Base-by-base conservation (phyloP, 2,888 invertebrate genomes). In the Epiblema foenella region DNA sequence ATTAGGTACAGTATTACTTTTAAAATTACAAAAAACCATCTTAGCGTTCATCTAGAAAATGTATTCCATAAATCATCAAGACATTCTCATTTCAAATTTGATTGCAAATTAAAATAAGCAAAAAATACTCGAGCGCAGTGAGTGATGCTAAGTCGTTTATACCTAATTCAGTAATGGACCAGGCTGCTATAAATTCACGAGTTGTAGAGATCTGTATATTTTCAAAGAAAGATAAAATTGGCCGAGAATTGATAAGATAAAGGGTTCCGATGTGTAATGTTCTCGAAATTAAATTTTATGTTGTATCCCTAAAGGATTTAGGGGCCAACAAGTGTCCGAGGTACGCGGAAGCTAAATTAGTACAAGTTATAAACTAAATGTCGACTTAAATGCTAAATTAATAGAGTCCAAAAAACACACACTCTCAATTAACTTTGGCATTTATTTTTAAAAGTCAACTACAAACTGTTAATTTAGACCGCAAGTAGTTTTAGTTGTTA, bases 101-200 rank as follows among this genome's bases (percentile, higher is more conserved):
- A 2, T 12, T 15, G 7, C 8, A 46, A 56, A 56, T 56, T 29
- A 18, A 18, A 63, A 52, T 52, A 54, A 54, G 7, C 63, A 9
- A 24, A 20, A 33, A 33, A 51, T 18, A 10, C 52, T n/a, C 33
- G 10, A 64, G 37, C 15, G n/a, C n/a, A 39, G 64, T 64, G 64
- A 64, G 64, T 20, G 20, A 64, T 64, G 1, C 52, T 64, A 39
- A 63, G 51, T 51, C 51, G 63, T 63, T 63, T 51, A 18, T 18
- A 52, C n/a, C 39, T 64, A 64, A 64, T 64, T 64, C 52, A 15
- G 37, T 64, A 64, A 64, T 54, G 64, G 64, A 39, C n/a, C 52
- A 39, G 52, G n/a, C 52, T 39, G 18, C 64, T 7, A 54, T 64
- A 64, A 63, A 63, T 62, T 62, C 12, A 39, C 52, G 18, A 52